Conservation (phyloP, 2,113 vertebrate species). For the Macquaria australasica region DNA sequence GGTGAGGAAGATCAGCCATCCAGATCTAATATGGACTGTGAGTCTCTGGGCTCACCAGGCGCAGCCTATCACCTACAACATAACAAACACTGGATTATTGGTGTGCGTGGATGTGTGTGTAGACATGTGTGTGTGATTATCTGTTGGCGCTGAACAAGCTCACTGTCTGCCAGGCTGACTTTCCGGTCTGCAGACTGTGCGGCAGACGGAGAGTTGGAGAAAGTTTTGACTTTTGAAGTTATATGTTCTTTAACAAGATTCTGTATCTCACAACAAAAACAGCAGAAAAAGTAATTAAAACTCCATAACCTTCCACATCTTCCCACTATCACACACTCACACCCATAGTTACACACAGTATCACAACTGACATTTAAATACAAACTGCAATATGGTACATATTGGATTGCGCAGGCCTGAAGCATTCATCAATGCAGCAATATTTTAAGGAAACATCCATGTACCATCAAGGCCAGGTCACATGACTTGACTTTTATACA, state of each 20-base stretch:
- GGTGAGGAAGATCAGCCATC: slow-evolving; percentile 47
- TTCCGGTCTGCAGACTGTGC: slow-evolving; percentile 3
- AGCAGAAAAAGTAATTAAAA: background rate
- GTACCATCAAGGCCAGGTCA: background rate
- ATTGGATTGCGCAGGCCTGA: background rate
- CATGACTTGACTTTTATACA: background rate
- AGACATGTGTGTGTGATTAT: slow-evolving; percentile 16
- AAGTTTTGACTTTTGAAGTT: slow-evolving; percentile 36
- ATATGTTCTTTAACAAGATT: slow-evolving; percentile 14
- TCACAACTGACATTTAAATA: slow-evolving; percentile 19
- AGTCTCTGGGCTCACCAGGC: slow-evolving; percentile 37
- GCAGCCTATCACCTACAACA: slow-evolving; percentile 43
- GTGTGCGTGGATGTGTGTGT: slow-evolving; percentile 10
- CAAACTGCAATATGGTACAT: background rate
- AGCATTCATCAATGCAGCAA: background rate
- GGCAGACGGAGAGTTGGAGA: slow-evolving; percentile 22
- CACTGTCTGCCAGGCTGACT: slow-evolving; percentile 23
- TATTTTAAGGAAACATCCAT: background rate
- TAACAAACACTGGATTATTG: slow-evolving; percentile 53
- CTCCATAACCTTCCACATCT: background rate
- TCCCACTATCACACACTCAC: background rate
- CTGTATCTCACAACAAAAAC: background rate
- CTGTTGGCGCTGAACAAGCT: slow-evolving; percentile 23
- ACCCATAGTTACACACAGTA: rapidly evolving
- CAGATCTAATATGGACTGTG: slow-evolving; percentile 49